Evolutionary conservation across 2,888 invertebrate genomes (phyloP), one percentile per base, ranked within the genome.

Genomic region (Penaeus monodon): DNA sequence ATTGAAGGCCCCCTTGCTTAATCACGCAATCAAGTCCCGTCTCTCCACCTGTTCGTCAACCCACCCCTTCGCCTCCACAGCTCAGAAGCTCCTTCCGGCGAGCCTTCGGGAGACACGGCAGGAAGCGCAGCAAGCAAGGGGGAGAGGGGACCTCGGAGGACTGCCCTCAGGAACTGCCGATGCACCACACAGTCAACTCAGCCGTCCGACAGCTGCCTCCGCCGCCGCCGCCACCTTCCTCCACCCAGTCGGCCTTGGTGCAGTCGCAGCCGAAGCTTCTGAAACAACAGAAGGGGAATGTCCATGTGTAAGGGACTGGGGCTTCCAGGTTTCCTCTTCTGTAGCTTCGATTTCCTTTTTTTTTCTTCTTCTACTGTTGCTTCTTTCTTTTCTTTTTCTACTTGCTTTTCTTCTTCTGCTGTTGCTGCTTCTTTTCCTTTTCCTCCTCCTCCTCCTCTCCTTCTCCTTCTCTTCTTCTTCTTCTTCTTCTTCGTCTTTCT

Each of bases 71-170:
- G 3, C 17, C 57, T 17, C 44, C 38, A n/a, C 85, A 87, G 87
- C 73, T 87, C 12, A 81, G 89, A 24, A 89, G 86, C 68, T 89
- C 89, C 0, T 85, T 89, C 63, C 84, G 89, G 10, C 77, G 84
- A 65, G 89, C 89, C 12, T 89, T 89, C 44, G 87, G 89, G 10
- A 73, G 88, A 20, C 80, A 87, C n/a, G 85, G 89, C 27, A 63
- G 89, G 66, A 89, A 89, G 63, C 83, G 85, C 33, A 84, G 81
- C 70, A 87, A 87, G 70, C 86, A 87, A 24, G 65, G 22, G n/a
- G 68, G 38, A 1, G 81, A 66, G 8, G 83, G 81, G n/a, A 44
- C n/a, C n/a, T 38, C 79, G 20, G 80, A 49, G 24, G 80, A 74
- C 17, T 57, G 24, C 49, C 64, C 84, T 1, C 80, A 84, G 8